Conservation (phyloP, 1,140 invertebrate species). For the Wiebesia pumilae region DNA sequence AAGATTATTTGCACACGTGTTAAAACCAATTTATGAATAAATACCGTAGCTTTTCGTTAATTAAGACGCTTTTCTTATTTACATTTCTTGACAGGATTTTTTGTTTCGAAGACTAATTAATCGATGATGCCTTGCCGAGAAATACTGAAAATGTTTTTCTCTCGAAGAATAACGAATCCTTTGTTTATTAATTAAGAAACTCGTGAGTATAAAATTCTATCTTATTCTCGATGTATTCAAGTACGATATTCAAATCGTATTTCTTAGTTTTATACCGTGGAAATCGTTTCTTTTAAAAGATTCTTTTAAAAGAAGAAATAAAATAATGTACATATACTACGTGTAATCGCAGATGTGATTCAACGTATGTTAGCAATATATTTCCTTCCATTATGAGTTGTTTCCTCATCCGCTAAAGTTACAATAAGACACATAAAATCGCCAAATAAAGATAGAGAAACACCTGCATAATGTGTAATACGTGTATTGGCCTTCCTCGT, state of each 20-base stretch:
- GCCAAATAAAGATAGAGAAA: slow-evolving; percentile 5
- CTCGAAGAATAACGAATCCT: no score
- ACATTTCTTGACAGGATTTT: background rate
- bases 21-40: background rate
- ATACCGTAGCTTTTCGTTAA: background rate
- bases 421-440: background rate
- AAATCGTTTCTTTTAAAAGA: no score
- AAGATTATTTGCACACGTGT: background rate
- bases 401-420: background rate
- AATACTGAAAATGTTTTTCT: background rate
- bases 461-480: slow-evolving; percentile 15
- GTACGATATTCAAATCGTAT: no score
- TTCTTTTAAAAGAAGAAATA: no score
- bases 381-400: background rate
- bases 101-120: background rate
- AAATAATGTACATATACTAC: no score
- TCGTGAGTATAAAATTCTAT: no score
- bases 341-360: background rate
- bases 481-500: background rate
- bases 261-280: no score
- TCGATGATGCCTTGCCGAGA: background rate
- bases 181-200: no score
- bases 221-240: no score
- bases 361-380: background rate
- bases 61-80: background rate